A percentile compares a stretch with the other conserved stretches of the same genome.
These are phyloP conservation scores for Cydia fagiglandana DNA, from an alignment of 1,140 invertebrate species.

Conservation along the genomic window DNA sequence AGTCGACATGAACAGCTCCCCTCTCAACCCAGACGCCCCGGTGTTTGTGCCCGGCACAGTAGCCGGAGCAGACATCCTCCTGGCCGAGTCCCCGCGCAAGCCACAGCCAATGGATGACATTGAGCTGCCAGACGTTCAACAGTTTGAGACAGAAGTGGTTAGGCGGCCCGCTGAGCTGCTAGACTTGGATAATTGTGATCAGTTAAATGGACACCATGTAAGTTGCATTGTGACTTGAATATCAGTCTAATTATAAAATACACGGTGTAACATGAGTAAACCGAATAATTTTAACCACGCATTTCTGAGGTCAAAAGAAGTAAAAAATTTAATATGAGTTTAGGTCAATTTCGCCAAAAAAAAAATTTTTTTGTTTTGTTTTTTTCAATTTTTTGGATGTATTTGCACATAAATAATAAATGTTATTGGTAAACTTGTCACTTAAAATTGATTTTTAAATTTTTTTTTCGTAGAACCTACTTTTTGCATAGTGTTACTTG, in stretches of 20 bases:
- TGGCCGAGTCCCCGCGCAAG: constrained; percentile 83
- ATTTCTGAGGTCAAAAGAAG: no score
- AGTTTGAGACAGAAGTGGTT: constrained; percentile 82
- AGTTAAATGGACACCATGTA: constrained; percentile 79
- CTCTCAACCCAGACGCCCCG: constrained; percentile 86
- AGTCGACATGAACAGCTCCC: constrained; percentile 85
- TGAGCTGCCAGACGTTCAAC: constrained; percentile 81
- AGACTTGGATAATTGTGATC: constrained; percentile 74
- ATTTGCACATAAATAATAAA: no score
- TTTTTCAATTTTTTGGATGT: no score
- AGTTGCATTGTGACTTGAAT: constrained; percentile 37
- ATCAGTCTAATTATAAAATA: not conserved
- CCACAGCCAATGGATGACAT: constrained; percentile 81
- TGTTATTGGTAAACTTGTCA: no score
- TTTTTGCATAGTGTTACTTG: no score
- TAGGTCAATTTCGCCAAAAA: no score
- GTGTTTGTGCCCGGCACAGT: constrained; percentile 84
- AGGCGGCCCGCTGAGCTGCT: constrained; percentile 81
- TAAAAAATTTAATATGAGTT: no score
- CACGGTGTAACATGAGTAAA: no score
- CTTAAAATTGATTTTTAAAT: no score
- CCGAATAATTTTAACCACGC: no score
- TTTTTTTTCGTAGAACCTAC: no score
- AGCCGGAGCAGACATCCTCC: constrained; percentile 76
- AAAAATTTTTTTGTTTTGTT: no score